Evolutionary conservation across 2,797 vertebrate genomes (phyloP), one percentile per base, ranked within the genome.

Genomic region (Heliangelus exortis): DNA sequence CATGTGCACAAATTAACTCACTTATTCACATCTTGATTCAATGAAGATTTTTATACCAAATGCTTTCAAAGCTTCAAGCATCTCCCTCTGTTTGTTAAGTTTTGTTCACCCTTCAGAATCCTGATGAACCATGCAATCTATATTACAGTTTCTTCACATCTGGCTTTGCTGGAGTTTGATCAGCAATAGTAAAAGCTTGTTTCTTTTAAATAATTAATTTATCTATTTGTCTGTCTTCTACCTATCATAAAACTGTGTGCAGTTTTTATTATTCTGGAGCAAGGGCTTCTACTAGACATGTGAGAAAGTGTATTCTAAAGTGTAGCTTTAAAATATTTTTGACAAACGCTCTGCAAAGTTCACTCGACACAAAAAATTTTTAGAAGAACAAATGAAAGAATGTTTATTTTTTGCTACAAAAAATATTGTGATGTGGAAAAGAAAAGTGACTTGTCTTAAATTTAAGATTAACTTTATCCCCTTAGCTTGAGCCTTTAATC

Each of bases 401-500:
- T 91, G 63, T 74, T 72, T 92, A 71, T 87, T 89, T 92, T 79
- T 95, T 95, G 45, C 43, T 74, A 19, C 33, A 90, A 96, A 94
- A 95, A 93, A 54, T 63, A 85, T 36, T 76, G 20, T 63, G 39
- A 91, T 89, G 57, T 36, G 63, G 86, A 93, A 92, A 92, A 96
- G 88, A 92, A 92, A 92, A 96, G 87, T 85, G 73, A 78, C 84
- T 97, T 96, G 82, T 90, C 87, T 93, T 95, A 96, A 95, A 91
- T 92, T 94, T 93, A 93, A 97, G 91, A 96, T 97, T 95, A 95
- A 94, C 63, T 96, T 92, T 94, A 87, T 97, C 89, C 84, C 92
- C 82, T 96, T 87, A 66, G 65, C 59, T 77, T 89, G 87, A 96
- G 77, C 91, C 95, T 92, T 96, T 97, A 95, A 97, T 96, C 96